Evolutionary conservation across 1,140 invertebrate genomes (phyloP).

Genomic region (Cryptotermes secundus): DNA sequence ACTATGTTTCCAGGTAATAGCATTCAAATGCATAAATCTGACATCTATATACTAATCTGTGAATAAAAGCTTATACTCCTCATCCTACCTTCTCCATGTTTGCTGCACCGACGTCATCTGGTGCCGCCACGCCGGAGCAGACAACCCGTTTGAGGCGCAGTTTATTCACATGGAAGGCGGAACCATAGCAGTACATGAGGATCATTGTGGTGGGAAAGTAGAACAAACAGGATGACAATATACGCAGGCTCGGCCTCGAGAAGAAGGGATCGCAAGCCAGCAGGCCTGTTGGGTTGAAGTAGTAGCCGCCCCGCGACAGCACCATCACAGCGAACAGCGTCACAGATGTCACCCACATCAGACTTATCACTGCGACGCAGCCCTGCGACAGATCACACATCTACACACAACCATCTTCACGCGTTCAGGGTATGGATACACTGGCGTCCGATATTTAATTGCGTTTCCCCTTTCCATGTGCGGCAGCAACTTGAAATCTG

Average conservation of each 20-base stretch:
- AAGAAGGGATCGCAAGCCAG: conserved; percentile 86
- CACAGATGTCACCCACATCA: conserved; percentile 78
- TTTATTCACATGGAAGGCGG: conserved; percentile 83
- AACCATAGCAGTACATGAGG: conserved; percentile 86
- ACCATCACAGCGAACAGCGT: conserved; percentile 77
- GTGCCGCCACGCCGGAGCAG: not conserved
- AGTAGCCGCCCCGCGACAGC: conserved; percentile 76
- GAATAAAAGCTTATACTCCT: too few species aligned
- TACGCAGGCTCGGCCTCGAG: conserved; percentile 69
- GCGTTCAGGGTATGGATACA: too few species aligned
- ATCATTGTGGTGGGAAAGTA: conserved; percentile 88
- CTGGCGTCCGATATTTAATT: too few species aligned
- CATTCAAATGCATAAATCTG: too few species aligned
- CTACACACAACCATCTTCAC: not conserved
- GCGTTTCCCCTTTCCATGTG: too few species aligned
- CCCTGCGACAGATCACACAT: conserved; percentile 54
- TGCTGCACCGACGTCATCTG: not conserved
- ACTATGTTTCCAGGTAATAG: too few species aligned
- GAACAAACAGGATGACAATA: conserved; percentile 78
- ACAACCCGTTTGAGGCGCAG: conserved; percentile 59
- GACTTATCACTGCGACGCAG: conserved; percentile 76
- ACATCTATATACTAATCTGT: too few species aligned
- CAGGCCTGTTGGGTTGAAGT: conserved; percentile 80
- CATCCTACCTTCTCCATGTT: not conserved
- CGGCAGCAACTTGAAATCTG: too few species aligned